Percentiles rank a stretch among this genome's conserved stretches.
Conservation (phyloP, 1,140 invertebrate species). For the Drosophila micromelanica region DNA sequence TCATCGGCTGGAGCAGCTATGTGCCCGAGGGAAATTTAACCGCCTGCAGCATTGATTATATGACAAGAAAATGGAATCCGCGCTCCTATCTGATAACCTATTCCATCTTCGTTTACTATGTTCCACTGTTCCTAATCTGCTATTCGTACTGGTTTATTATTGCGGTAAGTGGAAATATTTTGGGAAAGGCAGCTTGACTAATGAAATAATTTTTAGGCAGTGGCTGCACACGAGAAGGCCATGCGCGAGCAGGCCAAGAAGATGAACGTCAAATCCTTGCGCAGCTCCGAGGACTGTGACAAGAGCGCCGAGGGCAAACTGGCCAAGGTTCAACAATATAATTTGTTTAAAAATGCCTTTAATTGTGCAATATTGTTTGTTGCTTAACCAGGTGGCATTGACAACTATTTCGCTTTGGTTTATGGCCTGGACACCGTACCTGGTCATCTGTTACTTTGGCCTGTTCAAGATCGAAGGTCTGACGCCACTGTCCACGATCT, state of each 20-base stretch:
- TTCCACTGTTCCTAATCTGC: slow-evolving; percentile 90
- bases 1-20: slow-evolving; percentile 90
- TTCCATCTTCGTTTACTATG: slow-evolving; percentile 89
- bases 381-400: slow-evolving; percentile 87
- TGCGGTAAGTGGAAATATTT: slow-evolving; percentile 82
- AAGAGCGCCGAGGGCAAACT: slow-evolving; percentile 90
- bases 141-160: slow-evolving; percentile 92
- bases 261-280: slow-evolving; percentile 92
- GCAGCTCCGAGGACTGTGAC: slow-evolving; percentile 88
- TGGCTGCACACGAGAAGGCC: slow-evolving; percentile 91
- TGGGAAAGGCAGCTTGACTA: background rate
- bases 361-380: background rate
- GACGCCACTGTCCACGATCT: slow-evolving; percentile 90
- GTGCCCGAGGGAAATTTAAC: slow-evolving; percentile 94
- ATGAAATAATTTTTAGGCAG: slow-evolving; percentile 85
- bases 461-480: slow-evolving; percentile 89
- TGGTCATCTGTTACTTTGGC: slow-evolving; percentile 92
- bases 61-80: slow-evolving; percentile 87
- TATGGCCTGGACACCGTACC: slow-evolving; percentile 93
- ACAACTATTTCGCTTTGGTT: slow-evolving; percentile 94
- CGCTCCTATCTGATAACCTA: slow-evolving; percentile 90
- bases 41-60: slow-evolving; percentile 93
- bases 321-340: slow-evolving; percentile 86
- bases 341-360: background rate
- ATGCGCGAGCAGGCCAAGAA: slow-evolving; percentile 94